Conservation (phyloP, 2,797 vertebrate species). For the Characodon lateralis region DNA sequence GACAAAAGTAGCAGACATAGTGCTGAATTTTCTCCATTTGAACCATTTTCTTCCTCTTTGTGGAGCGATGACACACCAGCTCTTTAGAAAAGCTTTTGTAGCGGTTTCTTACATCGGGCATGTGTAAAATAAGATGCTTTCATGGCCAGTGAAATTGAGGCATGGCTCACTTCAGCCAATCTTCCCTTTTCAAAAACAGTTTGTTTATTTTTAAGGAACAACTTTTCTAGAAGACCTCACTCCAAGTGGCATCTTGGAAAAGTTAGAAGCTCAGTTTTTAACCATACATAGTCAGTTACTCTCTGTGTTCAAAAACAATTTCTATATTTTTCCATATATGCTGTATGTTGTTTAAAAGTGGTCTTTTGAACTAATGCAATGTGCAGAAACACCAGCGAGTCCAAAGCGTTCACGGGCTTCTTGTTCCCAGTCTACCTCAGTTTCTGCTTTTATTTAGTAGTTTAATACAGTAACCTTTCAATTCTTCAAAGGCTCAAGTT, state of each 20-base stretch:
- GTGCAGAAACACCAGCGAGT: neutral
- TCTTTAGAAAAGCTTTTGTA: constrained; percentile 11
- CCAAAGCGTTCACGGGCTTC: neutral
- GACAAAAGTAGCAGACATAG: neutral
- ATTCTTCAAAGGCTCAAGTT: neutral
- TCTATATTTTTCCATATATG: neutral
- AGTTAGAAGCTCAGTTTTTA: neutral
- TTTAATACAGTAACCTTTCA: constrained; percentile 5
- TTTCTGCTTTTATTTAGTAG: neutral
- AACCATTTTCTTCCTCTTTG: neutral
- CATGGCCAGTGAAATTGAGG: constrained; percentile 4
- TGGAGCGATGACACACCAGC: constrained; percentile 1
- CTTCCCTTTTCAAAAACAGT: neutral
- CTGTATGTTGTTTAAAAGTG: neutral
- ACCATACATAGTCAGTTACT: neutral
- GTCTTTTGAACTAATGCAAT: neutral
- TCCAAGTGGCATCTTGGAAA: neutral
- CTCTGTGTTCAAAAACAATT: neutral
- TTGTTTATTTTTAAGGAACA: constrained; percentile 11
- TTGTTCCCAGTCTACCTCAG: neutral
- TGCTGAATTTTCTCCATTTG: constrained; percentile 7
- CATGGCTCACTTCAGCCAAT: constrained; percentile 7
- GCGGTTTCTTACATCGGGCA: constrained; percentile 3
- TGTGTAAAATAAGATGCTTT: constrained; percentile 7
- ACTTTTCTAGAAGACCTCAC: constrained; percentile 6